A percentile compares a stretch with the other conserved stretches of the same genome.
Evolutionary conservation across 2,797 vertebrate genomes (phyloP).

Genomic region (Crotalus adamanteus): DNA sequence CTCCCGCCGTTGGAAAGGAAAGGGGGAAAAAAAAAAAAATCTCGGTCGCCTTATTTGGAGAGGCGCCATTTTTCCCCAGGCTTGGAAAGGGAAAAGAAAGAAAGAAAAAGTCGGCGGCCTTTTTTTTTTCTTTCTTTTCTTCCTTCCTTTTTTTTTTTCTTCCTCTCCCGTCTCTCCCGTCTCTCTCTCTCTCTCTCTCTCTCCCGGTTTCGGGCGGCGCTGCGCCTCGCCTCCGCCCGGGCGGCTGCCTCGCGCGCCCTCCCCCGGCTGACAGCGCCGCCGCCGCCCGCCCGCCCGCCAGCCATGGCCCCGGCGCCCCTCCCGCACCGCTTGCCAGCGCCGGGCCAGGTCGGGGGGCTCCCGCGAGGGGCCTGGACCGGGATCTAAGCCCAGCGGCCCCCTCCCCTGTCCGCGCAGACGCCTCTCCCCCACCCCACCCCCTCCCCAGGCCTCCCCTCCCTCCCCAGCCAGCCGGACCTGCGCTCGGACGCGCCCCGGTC

Average conservation of each 20-base stretch:
- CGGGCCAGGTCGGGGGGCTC: conserved; percentile 64
- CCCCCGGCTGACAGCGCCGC: not conserved
- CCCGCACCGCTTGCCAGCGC: conserved; percentile 63
- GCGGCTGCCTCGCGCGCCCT: not conserved
- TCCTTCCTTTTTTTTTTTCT: no score
- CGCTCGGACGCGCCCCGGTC: not conserved
- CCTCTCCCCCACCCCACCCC: not conserved
- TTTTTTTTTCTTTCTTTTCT: no score
- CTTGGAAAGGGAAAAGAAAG: not conserved
- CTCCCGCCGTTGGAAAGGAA: not conserved
- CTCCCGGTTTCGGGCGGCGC: conserved; percentile 49
- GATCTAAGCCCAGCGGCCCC: conserved; percentile 50
- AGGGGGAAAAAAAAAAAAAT: not conserved
- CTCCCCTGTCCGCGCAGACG: not conserved
- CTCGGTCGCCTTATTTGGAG: not conserved
- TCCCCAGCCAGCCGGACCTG: not conserved
- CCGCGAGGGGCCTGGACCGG: conserved; percentile 54
- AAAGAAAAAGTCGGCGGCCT: conserved; percentile 11
- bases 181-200: conserved; percentile 33
- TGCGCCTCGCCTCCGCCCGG: not conserved
- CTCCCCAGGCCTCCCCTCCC: not conserved
- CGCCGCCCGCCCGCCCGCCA: no score
- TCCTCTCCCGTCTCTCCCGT: not conserved
- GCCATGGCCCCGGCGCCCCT: not conserved
- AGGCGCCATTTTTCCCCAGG: not conserved